Conservation (phyloP, 2,113 vertebrate species). For the Opisthocomus hoazin region DNA sequence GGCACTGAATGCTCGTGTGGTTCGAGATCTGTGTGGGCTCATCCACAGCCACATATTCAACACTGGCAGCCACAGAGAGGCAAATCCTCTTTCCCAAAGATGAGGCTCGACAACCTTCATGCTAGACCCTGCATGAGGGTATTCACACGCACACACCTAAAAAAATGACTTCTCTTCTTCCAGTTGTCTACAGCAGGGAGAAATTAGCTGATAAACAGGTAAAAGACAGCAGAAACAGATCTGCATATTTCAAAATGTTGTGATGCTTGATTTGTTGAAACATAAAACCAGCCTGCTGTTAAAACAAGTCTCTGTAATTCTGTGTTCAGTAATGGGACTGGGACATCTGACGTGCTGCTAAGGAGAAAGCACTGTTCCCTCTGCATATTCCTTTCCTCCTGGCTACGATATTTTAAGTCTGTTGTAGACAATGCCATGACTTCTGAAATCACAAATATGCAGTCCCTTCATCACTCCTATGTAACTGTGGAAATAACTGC, state of each 20-base stretch:
- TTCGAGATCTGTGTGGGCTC: not conserved
- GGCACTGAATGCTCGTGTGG: not conserved
- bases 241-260: not conserved
- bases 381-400: conserved; percentile 22
- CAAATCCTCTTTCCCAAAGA: not conserved
- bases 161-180: not conserved
- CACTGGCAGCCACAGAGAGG: not conserved
- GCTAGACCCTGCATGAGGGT: not conserved
- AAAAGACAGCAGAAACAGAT: not conserved
- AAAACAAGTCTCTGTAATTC: conserved; percentile 9
- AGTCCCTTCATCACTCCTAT: not conserved
- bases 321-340: conserved; percentile 1
- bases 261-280: conserved; percentile 19
- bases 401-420: not conserved
- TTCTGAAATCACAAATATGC: not conserved
- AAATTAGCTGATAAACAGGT: not conserved
- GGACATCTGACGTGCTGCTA: conserved; percentile 13
- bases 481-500: not conserved
- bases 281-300: not conserved
- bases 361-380: not conserved
- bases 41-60: conserved; percentile 13
- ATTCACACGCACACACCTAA: not conserved
- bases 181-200: not conserved
- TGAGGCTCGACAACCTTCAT: not conserved
- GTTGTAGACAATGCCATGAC: not conserved